Base-by-base conservation (phyloP, 2,888 invertebrate species). In the Eupithecia subfuscata region DNA sequence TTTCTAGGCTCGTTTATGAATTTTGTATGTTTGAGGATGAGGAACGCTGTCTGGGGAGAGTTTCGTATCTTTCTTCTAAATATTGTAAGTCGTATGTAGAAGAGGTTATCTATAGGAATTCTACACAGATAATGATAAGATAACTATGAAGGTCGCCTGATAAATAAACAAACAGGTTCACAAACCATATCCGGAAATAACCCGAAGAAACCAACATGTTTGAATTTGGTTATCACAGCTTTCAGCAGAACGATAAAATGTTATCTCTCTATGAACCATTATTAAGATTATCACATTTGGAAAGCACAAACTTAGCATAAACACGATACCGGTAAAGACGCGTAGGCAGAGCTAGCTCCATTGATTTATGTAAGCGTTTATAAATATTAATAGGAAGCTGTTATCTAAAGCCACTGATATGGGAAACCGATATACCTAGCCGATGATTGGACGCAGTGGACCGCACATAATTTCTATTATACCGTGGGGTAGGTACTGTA, bases 381-480 rank as follows among this genome's bases (percentile, higher is more conserved):
- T 82, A 82, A 78, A 83, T 80, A 81, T 82, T 80, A 69, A 82
- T 82, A 75, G 74, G 75, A 52, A 56, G 72, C 45, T 71, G 73
- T 70, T 72, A 77, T 63, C 75, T 71, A 70, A 48, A 75, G 52
- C 69, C 56, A 60, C 72, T 75, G 76, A 75, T 75, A 77, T 74
- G 75, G 70, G 76, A 71, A 78, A 73, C 60, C 70, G 68, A 77
- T 78, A 75, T 68, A 76, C 75, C 74, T 77, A 79, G 78, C 78
- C 73, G 75, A 81, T 86, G 82, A 86, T 87, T 86, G 84, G 82
- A 83, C 75, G 82, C 85, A 76, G 80, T 79, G 82, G 78, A 74
- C 83, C 79, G 83, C 83, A 78, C 80, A 84, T 84, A 84, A 85
- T 82, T 80, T 78, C 78, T 69, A 75, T 75, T 77, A 73, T 43